These are phyloP conservation scores for Mohoua ochrocephala DNA, from an alignment of 2,113 vertebrate species.

Conservation along the genomic window DNA sequence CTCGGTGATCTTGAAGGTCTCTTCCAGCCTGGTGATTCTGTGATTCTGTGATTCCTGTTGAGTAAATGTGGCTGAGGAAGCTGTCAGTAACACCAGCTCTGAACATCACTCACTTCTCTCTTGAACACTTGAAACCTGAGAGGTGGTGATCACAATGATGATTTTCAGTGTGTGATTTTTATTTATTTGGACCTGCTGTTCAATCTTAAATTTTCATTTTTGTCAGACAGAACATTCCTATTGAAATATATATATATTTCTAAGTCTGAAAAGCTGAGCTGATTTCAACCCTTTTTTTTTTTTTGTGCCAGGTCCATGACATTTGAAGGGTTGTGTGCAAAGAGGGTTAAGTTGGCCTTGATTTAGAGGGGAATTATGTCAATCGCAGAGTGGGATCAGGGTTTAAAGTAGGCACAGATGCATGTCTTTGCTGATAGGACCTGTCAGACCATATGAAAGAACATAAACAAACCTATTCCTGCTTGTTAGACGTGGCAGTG, in stretches of 20 bases:
- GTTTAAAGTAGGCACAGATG: background rate
- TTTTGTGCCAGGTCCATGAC: background rate
- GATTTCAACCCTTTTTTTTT: background rate
- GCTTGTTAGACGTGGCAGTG: background rate
- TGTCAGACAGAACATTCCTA: background rate
- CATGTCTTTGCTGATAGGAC: background rate
- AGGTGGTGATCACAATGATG: background rate
- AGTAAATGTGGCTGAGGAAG: background rate
- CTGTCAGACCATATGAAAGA: background rate
- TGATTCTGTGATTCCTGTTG: too few relatives aligned
- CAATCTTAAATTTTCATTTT: background rate
- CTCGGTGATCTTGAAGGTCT: too few relatives aligned
- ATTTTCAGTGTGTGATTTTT: background rate
- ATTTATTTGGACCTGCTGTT: background rate
- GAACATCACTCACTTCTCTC: accelerated
- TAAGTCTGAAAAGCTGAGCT: background rate
- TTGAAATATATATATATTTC: background rate
- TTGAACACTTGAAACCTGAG: background rate
- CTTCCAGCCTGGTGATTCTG: too few relatives aligned
- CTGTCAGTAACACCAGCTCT: background rate
- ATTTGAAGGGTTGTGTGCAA: background rate
- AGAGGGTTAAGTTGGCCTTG: background rate
- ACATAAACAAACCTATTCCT: background rate
- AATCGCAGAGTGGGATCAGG: background rate
- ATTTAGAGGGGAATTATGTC: background rate